Conservation (phyloP, 2,797 vertebrate genomes). For the Gymnothorax reevesii region DNA sequence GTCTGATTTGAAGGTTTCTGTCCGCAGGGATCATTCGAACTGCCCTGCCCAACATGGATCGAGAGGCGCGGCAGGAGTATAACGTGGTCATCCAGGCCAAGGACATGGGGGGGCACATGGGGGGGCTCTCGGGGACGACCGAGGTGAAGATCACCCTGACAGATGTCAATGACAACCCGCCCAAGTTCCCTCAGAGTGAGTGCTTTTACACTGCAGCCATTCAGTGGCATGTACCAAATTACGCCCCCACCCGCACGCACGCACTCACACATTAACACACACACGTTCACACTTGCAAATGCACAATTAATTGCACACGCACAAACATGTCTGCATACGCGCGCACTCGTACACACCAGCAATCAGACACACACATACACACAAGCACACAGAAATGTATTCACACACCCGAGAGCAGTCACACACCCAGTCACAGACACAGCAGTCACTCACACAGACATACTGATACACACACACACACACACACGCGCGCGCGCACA, state of each 20-base stretch:
- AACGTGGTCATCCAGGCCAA: constrained; percentile 97
- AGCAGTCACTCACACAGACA: neutral
- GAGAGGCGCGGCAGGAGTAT: constrained; percentile 94
- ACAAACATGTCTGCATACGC: neutral
- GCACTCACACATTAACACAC: neutral
- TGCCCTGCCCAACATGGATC: constrained; percentile 94
- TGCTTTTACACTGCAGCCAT: constrained; percentile 9
- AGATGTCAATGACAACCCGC: constrained; percentile 97
- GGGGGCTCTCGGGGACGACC: constrained; percentile 95
- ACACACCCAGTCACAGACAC: neutral
- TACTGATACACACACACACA: no score
- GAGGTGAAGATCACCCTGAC: constrained; percentile 97
- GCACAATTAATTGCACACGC: neutral
- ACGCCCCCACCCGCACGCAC: no score
- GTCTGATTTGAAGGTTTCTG: neutral
- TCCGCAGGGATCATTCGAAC: constrained; percentile 89
- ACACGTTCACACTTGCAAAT: neutral
- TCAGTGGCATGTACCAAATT: neutral
- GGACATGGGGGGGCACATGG: constrained; percentile 99
- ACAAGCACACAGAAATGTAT: neutral
- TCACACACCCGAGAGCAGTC: neutral
- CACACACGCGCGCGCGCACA: no score
- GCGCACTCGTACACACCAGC: neutral
- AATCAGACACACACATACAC: neutral
- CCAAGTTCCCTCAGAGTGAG: constrained; percentile 98